These are phyloP conservation scores for Scomber scombrus DNA, from an alignment of 2,113 vertebrate genomes.

Conservation along the genomic window DNA sequence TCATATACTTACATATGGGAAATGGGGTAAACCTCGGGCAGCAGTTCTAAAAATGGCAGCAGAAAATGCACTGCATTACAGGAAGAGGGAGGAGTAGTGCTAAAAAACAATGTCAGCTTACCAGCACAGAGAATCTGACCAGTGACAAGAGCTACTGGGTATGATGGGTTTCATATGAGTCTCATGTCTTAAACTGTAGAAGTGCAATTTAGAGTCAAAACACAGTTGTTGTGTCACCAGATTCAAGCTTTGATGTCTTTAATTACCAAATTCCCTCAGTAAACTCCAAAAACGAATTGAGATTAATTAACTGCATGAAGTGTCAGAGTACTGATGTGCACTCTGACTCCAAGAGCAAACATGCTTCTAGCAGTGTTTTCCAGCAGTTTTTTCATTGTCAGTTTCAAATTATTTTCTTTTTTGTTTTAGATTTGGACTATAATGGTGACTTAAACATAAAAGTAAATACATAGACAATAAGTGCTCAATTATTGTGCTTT, in stretches of 20 bases:
- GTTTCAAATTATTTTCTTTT: background rate
- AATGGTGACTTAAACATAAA: background rate
- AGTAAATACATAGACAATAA: background rate
- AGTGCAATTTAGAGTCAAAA: background rate
- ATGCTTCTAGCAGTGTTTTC: constrained; percentile 4
- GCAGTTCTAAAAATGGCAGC: background rate
- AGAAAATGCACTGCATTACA: background rate
- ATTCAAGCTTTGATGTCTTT: constrained; percentile 2
- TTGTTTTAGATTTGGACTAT: background rate
- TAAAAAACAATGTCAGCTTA: background rate
- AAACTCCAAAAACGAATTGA: constrained; percentile 23
- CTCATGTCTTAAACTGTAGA: too few species aligned
- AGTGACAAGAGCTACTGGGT: background rate
- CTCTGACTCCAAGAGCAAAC: background rate
- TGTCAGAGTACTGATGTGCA: constrained; percentile 25
- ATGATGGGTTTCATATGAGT: too few species aligned
- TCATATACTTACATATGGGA: too few species aligned
- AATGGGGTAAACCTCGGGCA: background rate
- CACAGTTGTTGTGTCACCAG: background rate
- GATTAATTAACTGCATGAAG: constrained; percentile 30
- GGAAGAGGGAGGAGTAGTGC: background rate
- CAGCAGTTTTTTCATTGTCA: background rate
- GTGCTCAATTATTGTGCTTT: background rate
- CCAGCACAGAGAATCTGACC: background rate
- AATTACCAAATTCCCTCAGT: constrained; percentile 15